phyloP scores from a whole-genome alignment of 2,113 vertebrate species.

The Epinephelus fuscoguttatus region DNA sequence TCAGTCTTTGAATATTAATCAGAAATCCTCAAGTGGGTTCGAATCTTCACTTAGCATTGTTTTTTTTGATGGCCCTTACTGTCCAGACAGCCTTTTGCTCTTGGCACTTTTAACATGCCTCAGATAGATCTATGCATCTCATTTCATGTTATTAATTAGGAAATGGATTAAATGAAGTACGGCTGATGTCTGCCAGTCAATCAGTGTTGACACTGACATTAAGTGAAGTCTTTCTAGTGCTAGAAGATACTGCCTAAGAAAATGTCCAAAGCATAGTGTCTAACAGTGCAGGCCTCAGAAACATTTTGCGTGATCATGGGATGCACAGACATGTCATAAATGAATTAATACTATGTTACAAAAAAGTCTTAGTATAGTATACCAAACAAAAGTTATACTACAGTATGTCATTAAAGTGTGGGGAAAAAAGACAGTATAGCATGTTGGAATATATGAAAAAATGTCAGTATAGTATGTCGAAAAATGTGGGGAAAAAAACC shows the following conservation, averaged over 20 bases:
- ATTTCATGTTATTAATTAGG: slow-evolving; percentile 28
- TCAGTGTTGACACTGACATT: neutral
- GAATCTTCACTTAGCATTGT: slow-evolving; percentile 19
- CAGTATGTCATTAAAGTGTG: too few species aligned
- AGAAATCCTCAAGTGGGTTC: slow-evolving; percentile 19
- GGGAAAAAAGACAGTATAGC: too few species aligned
- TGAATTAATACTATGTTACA: too few species aligned
- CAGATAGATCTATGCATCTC: neutral
- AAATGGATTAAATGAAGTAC: slow-evolving; percentile 12
- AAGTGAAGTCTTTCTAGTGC: neutral
- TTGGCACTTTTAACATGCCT: neutral
- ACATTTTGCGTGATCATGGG: too few species aligned
- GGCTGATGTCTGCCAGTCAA: slow-evolving; percentile 8
- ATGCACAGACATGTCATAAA: too few species aligned
- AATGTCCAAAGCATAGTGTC: neutral
- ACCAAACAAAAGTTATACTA: too few species aligned
- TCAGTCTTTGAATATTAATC: slow-evolving; percentile 54
- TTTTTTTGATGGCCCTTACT: slow-evolving; percentile 6
- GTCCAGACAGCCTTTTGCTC: slow-evolving; percentile 21
- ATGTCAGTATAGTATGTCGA: too few species aligned
- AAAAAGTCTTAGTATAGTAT: too few species aligned
- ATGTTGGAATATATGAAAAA: too few species aligned
- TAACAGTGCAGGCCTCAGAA: too few species aligned
- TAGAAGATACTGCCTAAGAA: slow-evolving; percentile 3
- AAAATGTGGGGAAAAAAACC: too few species aligned